Evolutionary conservation across 2,888 invertebrate species (phyloP).

Genomic region (Leptarthrus brevirostris): DNA sequence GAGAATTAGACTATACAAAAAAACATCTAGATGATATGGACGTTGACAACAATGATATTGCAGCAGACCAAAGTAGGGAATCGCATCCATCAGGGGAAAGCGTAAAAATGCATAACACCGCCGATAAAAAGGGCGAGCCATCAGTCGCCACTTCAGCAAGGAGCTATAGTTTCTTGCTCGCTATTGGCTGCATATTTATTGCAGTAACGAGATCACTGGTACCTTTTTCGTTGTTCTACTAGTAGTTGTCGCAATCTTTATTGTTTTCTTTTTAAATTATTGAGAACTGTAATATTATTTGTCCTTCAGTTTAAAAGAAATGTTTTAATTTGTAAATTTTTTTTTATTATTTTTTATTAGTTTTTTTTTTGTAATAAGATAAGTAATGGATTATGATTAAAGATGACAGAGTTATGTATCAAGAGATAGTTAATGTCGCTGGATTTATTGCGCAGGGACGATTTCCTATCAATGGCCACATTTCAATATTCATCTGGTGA

Average conservation of each 20-base stretch:
- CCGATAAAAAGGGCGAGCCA: conserved; percentile 2
- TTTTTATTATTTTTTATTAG: conserved; percentile 31
- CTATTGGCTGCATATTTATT: neutral
- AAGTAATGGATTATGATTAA: conserved; percentile 32
- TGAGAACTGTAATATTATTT: conserved; percentile 41
- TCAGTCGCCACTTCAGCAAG: conserved; percentile 5
- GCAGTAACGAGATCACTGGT: conserved; percentile 16
- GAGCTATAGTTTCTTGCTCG: neutral
- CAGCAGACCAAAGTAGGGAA: conserved; percentile 44
- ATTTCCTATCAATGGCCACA: too few relatives aligned
- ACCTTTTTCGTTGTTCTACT: conserved; percentile 33
- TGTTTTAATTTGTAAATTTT: conserved; percentile 45
- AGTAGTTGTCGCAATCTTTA: conserved; percentile 40
- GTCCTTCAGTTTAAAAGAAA: conserved; percentile 25
- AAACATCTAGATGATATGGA: conserved; percentile 42
- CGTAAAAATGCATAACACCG: conserved; percentile 38
- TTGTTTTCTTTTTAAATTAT: conserved; percentile 44
- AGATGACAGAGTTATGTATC: conserved; percentile 17
- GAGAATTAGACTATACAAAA: neutral
- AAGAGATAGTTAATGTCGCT: conserved; percentile 37
- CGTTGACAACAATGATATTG: conserved; percentile 40
- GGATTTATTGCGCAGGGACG: conserved; percentile 2
- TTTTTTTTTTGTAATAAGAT: too few relatives aligned
- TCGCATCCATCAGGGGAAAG: conserved; percentile 27
- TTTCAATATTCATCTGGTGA: too few relatives aligned